These are phyloP conservation scores for Maccullochella peelii DNA, from an alignment of 2,113 vertebrate species.

Conservation along the genomic window DNA sequence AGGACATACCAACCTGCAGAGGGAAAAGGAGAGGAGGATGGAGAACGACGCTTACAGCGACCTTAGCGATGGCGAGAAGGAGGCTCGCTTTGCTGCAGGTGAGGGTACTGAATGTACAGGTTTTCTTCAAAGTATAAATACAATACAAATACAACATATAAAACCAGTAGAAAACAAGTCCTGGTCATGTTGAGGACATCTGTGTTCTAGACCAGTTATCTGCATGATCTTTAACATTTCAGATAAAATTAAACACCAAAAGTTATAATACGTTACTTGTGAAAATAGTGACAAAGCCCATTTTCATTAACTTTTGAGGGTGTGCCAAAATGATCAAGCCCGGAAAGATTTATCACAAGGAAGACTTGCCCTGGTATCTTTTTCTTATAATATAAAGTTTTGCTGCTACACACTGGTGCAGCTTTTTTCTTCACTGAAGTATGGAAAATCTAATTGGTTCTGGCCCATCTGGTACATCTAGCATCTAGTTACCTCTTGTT, in stretches of 20 bases:
- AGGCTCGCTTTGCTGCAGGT: conserved; percentile 97
- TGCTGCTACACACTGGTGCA: neutral
- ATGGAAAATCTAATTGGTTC: neutral
- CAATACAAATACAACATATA: neutral
- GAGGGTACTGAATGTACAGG: conserved; percentile 12
- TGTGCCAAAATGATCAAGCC: neutral
- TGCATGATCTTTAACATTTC: neutral
- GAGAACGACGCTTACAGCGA: conserved; percentile 96
- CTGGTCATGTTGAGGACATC: too few species aligned
- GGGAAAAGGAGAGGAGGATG: conserved; percentile 89
- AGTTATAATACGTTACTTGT: too few species aligned
- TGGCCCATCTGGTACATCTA: neutral
- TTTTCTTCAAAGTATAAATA: neutral
- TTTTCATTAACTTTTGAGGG: neutral
- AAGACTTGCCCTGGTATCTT: neutral
- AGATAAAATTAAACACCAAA: too few species aligned
- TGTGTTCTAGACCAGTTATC: neutral
- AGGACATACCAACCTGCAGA: conserved; percentile 86
- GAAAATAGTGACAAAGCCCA: too few species aligned
- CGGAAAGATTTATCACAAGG: neutral
- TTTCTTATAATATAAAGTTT: neutral
- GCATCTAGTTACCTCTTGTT: neutral
- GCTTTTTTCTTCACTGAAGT: neutral
- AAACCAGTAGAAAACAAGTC: too few species aligned
- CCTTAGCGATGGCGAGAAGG: conserved; percentile 97